Conservation (phyloP, 2,113 vertebrate species). For the Eretmochelys imbricata region DNA sequence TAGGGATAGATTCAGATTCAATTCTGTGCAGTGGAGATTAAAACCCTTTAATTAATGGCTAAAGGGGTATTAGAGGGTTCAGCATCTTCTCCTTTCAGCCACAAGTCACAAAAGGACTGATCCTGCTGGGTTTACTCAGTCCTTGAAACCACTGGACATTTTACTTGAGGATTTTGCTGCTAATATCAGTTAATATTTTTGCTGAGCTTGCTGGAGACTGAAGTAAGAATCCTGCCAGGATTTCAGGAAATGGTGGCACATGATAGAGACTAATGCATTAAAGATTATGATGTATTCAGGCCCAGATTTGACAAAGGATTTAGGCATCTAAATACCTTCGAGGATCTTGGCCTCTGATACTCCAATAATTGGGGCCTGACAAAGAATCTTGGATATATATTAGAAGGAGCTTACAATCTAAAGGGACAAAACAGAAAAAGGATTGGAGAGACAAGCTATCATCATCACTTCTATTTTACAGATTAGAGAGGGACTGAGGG, state of each 20-base stretch:
- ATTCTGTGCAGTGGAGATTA: neutral
- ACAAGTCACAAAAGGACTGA: neutral
- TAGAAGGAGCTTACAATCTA: neutral
- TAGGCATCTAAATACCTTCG: too few species aligned
- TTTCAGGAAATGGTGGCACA: neutral
- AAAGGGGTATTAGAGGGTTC: neutral
- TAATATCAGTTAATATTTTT: accelerated
- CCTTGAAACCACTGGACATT: neutral
- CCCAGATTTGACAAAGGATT: neutral
- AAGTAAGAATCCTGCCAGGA: neutral
- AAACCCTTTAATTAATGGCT: slow-evolving; percentile 36
- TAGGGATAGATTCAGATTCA: neutral
- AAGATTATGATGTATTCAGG: accelerated
- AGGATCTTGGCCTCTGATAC: too few species aligned
- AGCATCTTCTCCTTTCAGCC: neutral
- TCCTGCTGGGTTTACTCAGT: neutral
- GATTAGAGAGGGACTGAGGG: neutral
- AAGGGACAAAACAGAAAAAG: accelerated
- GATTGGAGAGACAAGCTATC: neutral
- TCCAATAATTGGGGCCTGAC: accelerated
- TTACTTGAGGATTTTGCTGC: accelerated
- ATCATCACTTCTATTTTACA: neutral
- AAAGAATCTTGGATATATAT: too few species aligned
- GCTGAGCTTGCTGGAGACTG: neutral
- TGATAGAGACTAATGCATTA: neutral